Evolutionary conservation across 2,113 vertebrate genomes (phyloP).

Genomic region (Xyliphius kryptos): DNA sequence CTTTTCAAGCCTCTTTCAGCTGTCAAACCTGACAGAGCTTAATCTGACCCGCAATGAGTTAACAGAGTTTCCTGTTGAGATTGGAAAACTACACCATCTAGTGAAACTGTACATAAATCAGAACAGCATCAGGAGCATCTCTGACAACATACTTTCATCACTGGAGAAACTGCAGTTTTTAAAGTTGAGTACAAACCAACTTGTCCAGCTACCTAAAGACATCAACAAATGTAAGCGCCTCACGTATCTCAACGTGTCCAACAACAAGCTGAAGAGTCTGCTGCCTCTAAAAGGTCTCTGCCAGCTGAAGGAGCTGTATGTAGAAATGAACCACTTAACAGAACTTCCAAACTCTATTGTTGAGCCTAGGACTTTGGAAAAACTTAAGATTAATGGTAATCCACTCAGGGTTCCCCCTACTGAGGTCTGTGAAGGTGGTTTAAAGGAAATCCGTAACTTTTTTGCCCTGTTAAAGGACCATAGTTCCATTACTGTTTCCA

Average conservation of each 20-base stretch:
- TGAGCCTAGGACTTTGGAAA: slow-evolving; percentile 41
- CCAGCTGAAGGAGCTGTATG: slow-evolving; percentile 47
- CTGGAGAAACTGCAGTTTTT: slow-evolving; percentile 55
- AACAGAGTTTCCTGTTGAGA: slow-evolving; percentile 53
- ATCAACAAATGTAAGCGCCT: slow-evolving; percentile 52
- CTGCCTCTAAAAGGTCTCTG: slow-evolving; percentile 50
- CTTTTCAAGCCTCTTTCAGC: slow-evolving; percentile 37
- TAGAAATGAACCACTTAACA: slow-evolving; percentile 55
- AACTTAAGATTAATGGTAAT: slow-evolving; percentile 54
- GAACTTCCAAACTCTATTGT: slow-evolving; percentile 57
- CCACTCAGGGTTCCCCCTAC: slow-evolving; percentile 53
- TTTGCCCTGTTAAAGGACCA: slow-evolving; percentile 53
- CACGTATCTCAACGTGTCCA: slow-evolving; percentile 59
- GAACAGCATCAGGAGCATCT: slow-evolving; percentile 57
- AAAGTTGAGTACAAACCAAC: slow-evolving; percentile 57
- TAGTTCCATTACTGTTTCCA: slow-evolving; percentile 28
- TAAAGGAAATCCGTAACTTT: slow-evolving; percentile 59
- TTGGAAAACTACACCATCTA: slow-evolving; percentile 48
- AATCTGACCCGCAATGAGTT: slow-evolving; percentile 59
- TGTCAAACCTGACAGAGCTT: slow-evolving; percentile 54
- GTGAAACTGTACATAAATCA: slow-evolving; percentile 63
- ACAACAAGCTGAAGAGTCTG: slow-evolving; percentile 53
- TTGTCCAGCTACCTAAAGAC: slow-evolving; percentile 55
- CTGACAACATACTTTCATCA: slow-evolving; percentile 44
- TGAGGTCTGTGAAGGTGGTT: slow-evolving; percentile 58